Conservation (phyloP, 2,888 invertebrate genomes). For the Pristionchus exspectatus region DNA sequence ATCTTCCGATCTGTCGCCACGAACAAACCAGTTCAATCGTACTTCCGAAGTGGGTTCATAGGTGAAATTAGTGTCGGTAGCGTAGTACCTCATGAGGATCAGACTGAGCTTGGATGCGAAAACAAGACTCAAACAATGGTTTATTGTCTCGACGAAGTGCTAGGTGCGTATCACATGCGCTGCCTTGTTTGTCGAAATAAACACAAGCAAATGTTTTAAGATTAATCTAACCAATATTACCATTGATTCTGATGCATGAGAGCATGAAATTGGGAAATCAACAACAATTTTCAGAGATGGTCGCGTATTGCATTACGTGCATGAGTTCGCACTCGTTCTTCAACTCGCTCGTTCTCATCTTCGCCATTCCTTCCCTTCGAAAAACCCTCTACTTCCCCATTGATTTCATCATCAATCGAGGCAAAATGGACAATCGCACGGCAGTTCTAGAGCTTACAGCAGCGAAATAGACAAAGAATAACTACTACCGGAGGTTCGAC, state of each 20-base stretch:
- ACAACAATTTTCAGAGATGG: not conserved
- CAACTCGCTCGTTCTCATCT: not conserved
- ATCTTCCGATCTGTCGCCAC: not conserved
- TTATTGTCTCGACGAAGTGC: too few relatives aligned
- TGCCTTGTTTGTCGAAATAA: too few relatives aligned
- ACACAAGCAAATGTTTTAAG: too few relatives aligned
- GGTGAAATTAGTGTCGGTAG: too few relatives aligned
- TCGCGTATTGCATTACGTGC: not conserved
- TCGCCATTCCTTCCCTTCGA: not conserved
- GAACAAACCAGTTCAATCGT: not conserved
- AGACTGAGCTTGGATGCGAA: too few relatives aligned
- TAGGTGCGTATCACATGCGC: too few relatives aligned
- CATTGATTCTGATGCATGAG: too few relatives aligned
- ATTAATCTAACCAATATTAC: too few relatives aligned
- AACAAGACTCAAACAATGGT: too few relatives aligned
- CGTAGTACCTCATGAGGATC: too few relatives aligned
- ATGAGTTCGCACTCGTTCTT: slow-evolving; percentile 44
- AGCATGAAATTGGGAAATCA: too few relatives aligned
- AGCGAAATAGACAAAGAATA: not conserved
- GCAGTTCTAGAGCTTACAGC: not conserved
- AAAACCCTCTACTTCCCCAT: slow-evolving; percentile 6
- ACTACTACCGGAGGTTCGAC: too few relatives aligned
- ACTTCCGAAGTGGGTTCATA: not conserved
- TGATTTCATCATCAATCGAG: not conserved
- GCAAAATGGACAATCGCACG: not conserved